Evolutionary conservation across 2,113 vertebrate species (phyloP).

Genomic region (Myotis brandtii): DNA sequence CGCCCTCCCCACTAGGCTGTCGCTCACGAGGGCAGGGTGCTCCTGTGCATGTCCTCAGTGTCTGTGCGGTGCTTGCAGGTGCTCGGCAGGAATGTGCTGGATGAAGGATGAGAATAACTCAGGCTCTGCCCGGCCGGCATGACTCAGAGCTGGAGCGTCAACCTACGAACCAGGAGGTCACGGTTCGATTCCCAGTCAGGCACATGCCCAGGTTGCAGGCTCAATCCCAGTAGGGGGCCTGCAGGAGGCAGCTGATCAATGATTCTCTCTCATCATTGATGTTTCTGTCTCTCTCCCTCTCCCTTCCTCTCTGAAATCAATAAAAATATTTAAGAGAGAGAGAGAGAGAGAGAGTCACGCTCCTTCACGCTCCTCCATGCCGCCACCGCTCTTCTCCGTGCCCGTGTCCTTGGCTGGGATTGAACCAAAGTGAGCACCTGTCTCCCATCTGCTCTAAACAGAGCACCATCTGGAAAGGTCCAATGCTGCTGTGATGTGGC

Average conservation of each 20-base stretch:
- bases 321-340: too few relatives aligned
- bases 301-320: too few relatives aligned
- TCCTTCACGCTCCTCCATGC: not conserved
- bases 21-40: not conserved
- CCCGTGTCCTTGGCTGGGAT: not conserved
- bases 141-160: too few relatives aligned
- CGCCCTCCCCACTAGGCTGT: not conserved
- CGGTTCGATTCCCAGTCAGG: too few relatives aligned
- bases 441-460: not conserved
- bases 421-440: not conserved
- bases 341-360: too few relatives aligned
- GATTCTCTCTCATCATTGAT: too few relatives aligned
- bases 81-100: not conserved
- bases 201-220: too few relatives aligned
- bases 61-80: not conserved
- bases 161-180: too few relatives aligned
- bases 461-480: not conserved
- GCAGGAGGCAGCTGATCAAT: too few relatives aligned
- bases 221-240: too few relatives aligned
- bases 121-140: not conserved
- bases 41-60: not conserved
- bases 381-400: not conserved
- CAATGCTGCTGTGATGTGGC: not conserved
- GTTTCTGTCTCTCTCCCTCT: too few relatives aligned
- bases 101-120: fast-evolving